Base-by-base conservation (phyloP, 2,888 invertebrate genomes). In the Cancer borealis region DNA sequence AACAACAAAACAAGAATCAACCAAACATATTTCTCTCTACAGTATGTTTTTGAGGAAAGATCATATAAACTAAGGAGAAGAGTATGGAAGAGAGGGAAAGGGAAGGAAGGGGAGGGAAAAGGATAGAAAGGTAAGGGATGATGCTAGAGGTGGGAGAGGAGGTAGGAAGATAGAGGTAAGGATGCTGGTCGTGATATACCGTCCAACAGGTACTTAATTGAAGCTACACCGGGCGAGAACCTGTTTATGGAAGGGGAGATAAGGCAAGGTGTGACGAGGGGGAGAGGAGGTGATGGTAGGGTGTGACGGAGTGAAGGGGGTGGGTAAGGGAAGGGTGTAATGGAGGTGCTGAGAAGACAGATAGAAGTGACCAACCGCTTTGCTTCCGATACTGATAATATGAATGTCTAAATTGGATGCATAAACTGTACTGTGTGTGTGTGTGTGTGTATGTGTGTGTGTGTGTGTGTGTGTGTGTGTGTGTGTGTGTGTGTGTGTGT, bases 201-300 rank as follows among this genome's bases (percentile, higher is more conserved):
- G 79, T 30, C 79, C 26, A 79, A 79, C 79, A 79, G 79, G 79
- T 79, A 79, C 26, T 79, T 79, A 79, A 79, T 79, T 79, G 79
- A 79, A 79, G 79, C 30, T 79, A 79, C 79, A 79, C 79, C 79
- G 30, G 79, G 30, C 79, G 14, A 79, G 79, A 79, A 26, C 79
- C 26, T 30, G 79, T 30, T 79, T 79, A 30, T 10, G 4, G 26
- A 88, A 21, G 89, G 26, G 49, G 49, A 49, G 88, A 47, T n/a
- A 88, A 88, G 88, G 88, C 54, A 10, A 88, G 88, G 88, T n/a
- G 47, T 46, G 88, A 47, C 26, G 45, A 4, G 47, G 49, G 30
- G n/a, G 79, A 14, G 26, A 26, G 26, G n/a, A 4, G 26, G 26
- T 5, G 79, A 30, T 2, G 79, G 79, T 10, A 17, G 79, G 30